Base-by-base conservation (phyloP, 2,797 vertebrate genomes). In the Valencia hispanica region DNA sequence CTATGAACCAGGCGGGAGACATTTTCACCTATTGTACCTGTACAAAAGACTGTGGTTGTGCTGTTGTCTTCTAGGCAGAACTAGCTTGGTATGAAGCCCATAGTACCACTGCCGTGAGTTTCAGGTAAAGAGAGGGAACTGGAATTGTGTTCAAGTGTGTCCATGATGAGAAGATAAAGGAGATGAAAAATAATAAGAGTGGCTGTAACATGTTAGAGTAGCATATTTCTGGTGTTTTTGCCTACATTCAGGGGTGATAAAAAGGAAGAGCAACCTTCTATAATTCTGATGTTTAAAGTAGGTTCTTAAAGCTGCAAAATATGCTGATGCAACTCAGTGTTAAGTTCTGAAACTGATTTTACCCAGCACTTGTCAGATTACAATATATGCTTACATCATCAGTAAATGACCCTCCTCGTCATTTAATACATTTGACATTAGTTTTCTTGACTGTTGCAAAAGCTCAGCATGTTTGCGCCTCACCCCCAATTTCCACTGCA, bases 1-100 rank as follows among this genome's bases (percentile, higher is more conserved):
- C 87, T 80, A 79, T 15, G 85, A 39, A n/a, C 61, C 71, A 69
- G 70, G 57, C 15, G 70, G 43, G 76, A 74, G 73, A 86, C 78
- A 43, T 84, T 73, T 27, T 76, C 69, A 70, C 87, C 59, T 5
- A 77, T 74, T 73, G 71, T 63, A 87, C 68, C 71, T 75, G 70
- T 69, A 87, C 72, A 76, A 75, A 39, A 75, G 39, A 45, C 51
- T n/a, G 10, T 20, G 36, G 11, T 2, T 71, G 30, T 20, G 53
- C 0, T 3, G 53, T 41, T n/a, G 51, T 55, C 34, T 83, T 72
- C 47, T 68, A 72, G 71, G 74, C 43, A 27, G 71, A 74, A 36
- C 47, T 43, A 25, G 39, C 53, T 53, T 43, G 72, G 43, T 77
- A 32, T 79, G 70, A 77, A 32, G 84, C 59, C 69, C 43, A 79